Conservation (phyloP, 2,797 vertebrate genomes). For the Salarias fasciatus region DNA sequence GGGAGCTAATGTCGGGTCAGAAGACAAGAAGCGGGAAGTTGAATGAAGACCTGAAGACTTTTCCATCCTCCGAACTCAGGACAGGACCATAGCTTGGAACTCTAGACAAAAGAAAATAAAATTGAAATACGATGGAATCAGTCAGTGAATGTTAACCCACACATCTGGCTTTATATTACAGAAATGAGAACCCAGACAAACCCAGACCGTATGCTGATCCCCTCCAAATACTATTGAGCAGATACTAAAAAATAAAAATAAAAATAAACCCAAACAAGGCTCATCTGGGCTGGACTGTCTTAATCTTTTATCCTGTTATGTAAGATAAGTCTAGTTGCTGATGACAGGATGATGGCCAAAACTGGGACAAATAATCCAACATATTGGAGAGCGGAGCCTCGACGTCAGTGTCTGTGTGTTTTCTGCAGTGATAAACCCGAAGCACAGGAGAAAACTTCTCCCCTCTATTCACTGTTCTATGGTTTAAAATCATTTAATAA, state of each 20-base stretch:
- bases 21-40: constrained; percentile 16
- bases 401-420: neutral
- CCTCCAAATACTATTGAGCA: neutral
- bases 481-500: neutral
- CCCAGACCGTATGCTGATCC: neutral
- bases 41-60: constrained; percentile 24
- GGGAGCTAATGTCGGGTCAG: constrained; percentile 32
- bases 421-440: constrained; percentile 2
- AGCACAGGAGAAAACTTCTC: no score
- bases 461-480: no score
- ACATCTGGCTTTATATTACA: neutral
- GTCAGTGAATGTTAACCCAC: neutral
- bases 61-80: constrained; percentile 78
- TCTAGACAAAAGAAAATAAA: constrained; percentile 77
- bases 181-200: neutral
- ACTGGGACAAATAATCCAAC: constrained; percentile 7
- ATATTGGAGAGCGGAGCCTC: neutral
- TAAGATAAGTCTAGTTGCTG: constrained; percentile 18
- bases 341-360: neutral
- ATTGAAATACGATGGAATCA: neutral
- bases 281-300: constrained; percentile 6
- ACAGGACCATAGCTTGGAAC: constrained; percentile 93
- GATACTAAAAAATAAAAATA: constrained; percentile 3
- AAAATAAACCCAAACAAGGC: constrained; percentile 9
- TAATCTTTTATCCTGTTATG: constrained; percentile 26